A percentile compares a stretch with the other conserved stretches of the same genome.
Conservation (phyloP, 2,888 invertebrate genomes). For the Harpalus rufipes region DNA sequence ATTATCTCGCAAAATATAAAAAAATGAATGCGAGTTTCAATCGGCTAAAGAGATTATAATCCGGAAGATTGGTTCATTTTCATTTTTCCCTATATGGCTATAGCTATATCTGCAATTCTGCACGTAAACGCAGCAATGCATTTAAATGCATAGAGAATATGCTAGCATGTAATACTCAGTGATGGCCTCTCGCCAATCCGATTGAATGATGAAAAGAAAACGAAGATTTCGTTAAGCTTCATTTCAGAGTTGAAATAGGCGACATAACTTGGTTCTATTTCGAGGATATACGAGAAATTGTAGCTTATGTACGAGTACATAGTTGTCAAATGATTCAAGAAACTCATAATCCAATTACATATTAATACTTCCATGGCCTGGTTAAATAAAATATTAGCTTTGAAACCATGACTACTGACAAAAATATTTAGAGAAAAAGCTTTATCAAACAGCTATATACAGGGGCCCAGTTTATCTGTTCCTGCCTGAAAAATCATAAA, state of each 20-base stretch:
- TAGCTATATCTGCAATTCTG: constrained; percentile 18
- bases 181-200: constrained; percentile 16
- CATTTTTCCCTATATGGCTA: constrained; percentile 12
- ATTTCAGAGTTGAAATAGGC: not conserved
- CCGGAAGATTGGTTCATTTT: constrained; percentile 55
- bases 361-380: too few relatives aligned
- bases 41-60: constrained; percentile 43
- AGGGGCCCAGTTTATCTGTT: too few relatives aligned
- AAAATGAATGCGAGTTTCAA: constrained; percentile 24
- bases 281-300: not conserved
- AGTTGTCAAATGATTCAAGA: too few relatives aligned
- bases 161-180: constrained; percentile 26
- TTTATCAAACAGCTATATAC: too few relatives aligned
- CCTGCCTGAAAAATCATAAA: too few relatives aligned
- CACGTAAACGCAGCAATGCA: constrained; percentile 37
- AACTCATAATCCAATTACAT: too few relatives aligned
- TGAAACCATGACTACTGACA: too few relatives aligned
- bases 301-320: not conserved
- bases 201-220: constrained; percentile 3
- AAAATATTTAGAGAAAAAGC: too few relatives aligned
- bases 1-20: constrained; percentile 6
- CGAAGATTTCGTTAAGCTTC: constrained; percentile 26
- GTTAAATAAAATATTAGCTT: too few relatives aligned
- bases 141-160: constrained; percentile 43
- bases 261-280: constrained; percentile 13